These are phyloP conservation scores for Aradus depressus DNA, from an alignment of 2,888 invertebrate genomes.

Conservation along the genomic window DNA sequence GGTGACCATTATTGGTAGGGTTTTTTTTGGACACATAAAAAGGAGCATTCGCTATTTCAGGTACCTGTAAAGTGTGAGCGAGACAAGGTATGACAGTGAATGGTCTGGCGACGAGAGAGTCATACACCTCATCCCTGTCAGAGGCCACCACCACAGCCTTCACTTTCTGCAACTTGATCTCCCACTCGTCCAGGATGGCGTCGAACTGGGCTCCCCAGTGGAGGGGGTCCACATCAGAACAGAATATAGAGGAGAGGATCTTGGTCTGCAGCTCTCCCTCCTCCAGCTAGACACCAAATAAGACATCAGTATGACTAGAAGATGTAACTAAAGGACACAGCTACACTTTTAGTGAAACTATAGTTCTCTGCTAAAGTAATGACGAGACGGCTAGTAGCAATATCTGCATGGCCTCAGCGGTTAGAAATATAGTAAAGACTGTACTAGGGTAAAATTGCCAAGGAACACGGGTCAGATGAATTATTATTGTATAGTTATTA, in stretches of 20 bases:
- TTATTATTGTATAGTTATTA: too few relatives aligned
- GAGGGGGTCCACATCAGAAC: conserved; percentile 35
- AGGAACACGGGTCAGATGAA: too few relatives aligned
- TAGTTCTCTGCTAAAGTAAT: too few relatives aligned
- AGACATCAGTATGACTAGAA: background rate
- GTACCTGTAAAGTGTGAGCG: conserved; percentile 37
- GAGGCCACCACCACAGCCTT: conserved; percentile 39
- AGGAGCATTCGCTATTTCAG: too few relatives aligned
- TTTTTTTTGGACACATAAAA: too few relatives aligned
- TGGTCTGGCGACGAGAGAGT: conserved; percentile 35
- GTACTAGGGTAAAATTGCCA: too few relatives aligned
- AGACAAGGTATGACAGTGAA: conserved; percentile 39
- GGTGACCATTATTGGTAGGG: too few relatives aligned
- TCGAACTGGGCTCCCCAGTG: conserved; percentile 38
- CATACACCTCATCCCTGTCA: conserved; percentile 34
- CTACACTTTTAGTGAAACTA: too few relatives aligned
- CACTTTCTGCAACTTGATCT: conserved; percentile 36
- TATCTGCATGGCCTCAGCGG: too few relatives aligned
- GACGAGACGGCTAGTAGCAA: too few relatives aligned
- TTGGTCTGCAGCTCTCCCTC: conserved; percentile 38
- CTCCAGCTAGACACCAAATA: conserved; percentile 3
- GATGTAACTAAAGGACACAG: too few relatives aligned
- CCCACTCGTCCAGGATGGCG: conserved; percentile 38
- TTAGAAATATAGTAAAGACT: too few relatives aligned
- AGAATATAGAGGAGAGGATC: conserved; percentile 38